A percentile compares a stretch with the other conserved stretches of the same genome.
Conservation (phyloP, 2,113 vertebrate species). For the Pungitius pungitius region DNA sequence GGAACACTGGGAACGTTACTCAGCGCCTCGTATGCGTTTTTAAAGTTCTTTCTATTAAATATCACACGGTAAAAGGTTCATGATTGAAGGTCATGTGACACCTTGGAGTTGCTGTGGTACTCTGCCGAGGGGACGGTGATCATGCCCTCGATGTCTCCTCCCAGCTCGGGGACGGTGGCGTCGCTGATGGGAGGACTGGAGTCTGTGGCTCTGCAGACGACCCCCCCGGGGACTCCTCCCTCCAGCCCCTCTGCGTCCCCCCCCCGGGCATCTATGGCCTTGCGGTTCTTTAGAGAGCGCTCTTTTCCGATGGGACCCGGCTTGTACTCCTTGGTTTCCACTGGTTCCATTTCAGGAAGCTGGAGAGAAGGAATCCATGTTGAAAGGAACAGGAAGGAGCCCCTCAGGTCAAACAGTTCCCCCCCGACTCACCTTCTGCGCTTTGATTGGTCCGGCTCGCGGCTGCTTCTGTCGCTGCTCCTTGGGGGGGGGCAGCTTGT, state of each 20-base stretch:
- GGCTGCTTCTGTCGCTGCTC: conserved; percentile 96
- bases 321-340: conserved; percentile 96
- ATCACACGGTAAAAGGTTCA: too few relatives aligned
- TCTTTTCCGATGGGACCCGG: conserved; percentile 98
- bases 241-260: conserved; percentile 89
- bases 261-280: conserved; percentile 93
- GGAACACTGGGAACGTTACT: too few relatives aligned
- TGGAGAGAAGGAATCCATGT: conserved; percentile 46
- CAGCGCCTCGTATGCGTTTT: too few relatives aligned
- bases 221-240: conserved; percentile 77
- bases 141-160: conserved; percentile 93
- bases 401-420: background rate
- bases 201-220: conserved; percentile 83
- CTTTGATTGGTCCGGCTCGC: conserved; percentile 94
- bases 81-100: background rate
- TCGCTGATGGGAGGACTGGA: conserved; percentile 86
- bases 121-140: conserved; percentile 91
- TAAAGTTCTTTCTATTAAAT: too few relatives aligned
- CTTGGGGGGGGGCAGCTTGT: conserved; percentile 94
- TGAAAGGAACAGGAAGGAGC: background rate
- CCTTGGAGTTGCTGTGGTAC: conserved; percentile 90
- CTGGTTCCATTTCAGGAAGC: conserved; percentile 92
- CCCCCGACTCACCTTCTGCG: conserved; percentile 87
- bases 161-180: conserved; percentile 86
- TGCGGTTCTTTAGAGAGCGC: conserved; percentile 95